Evolutionary conservation across 2,797 vertebrate genomes (phyloP).

Genomic region (Sus cebifrons): DNA sequence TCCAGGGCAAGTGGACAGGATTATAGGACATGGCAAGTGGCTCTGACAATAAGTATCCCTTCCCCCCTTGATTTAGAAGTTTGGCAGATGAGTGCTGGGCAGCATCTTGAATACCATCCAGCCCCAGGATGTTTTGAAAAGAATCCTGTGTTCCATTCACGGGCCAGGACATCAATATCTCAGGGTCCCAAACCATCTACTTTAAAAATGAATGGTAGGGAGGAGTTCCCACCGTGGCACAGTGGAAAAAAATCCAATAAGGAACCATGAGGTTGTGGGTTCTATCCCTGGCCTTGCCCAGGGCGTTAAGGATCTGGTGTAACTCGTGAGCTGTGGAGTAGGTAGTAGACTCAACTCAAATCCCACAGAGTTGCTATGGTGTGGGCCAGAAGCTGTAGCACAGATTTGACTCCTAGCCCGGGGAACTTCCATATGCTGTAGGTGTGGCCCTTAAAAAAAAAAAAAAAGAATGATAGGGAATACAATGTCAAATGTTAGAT

Average conservation of each 20-base stretch:
- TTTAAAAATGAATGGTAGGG: neutral
- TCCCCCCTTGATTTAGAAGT: neutral
- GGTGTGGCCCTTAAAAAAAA: neutral
- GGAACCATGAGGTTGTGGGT: no score
- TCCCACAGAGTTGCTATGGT: no score
- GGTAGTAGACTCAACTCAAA: no score
- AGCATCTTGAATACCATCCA: neutral
- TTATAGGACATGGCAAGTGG: fast-evolving
- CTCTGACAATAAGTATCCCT: neutral
- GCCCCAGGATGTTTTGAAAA: neutral
- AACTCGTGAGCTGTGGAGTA: no score
- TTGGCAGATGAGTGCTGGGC: neutral
- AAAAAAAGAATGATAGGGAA: neutral
- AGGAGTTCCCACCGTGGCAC: neutral
- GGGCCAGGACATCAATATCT: neutral
- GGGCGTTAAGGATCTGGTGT: no score
- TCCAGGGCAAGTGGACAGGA: neutral
- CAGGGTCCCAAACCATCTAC: neutral
- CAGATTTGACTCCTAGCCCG: no score
- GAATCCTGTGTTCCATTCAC: neutral
- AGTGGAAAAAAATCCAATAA: no score
- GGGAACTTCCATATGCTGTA: no score
- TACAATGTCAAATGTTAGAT: neutral
- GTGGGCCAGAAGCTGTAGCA: no score
- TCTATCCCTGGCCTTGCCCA: no score